These are phyloP conservation scores for Pogonomyrmex californicus DNA, from an alignment of 1,140 invertebrate genomes.

Conservation along the genomic window DNA sequence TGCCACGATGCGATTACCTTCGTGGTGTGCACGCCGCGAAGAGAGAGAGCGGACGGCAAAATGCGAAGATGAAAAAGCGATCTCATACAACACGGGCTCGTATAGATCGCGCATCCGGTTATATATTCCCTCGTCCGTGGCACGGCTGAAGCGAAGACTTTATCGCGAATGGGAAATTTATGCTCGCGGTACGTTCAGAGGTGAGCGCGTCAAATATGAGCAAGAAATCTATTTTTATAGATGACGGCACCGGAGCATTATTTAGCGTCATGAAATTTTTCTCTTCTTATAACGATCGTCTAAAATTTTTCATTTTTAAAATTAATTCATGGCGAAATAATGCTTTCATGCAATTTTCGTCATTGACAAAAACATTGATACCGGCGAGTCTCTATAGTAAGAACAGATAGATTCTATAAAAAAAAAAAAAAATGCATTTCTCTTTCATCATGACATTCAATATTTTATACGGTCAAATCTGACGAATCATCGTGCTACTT, in stretches of 20 bases:
- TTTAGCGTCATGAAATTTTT: neutral
- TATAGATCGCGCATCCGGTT: constrained; percentile 66
- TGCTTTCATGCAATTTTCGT: neutral
- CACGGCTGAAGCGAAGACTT: constrained; percentile 65
- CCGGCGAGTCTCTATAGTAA: neutral
- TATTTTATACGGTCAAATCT: constrained; percentile 15
- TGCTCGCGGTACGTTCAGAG: constrained; percentile 65
- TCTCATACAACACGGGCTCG: constrained; percentile 5
- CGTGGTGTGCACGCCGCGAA: neutral
- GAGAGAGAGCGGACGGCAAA: constrained; percentile 28
- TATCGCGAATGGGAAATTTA: constrained; percentile 72
- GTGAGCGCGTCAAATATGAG: constrained; percentile 25
- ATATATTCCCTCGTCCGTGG: constrained; percentile 68
- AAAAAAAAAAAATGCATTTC: neutral
- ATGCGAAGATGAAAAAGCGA: constrained; percentile 24
- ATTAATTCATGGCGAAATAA: neutral
- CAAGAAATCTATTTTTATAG: constrained; percentile 41
- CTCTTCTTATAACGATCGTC: constrained; percentile 7
- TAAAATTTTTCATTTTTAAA: constrained; percentile 11
- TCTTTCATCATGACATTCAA: neutral
- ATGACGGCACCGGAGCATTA: neutral
- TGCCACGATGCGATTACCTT: constrained; percentile 65
- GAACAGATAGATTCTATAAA: neutral
- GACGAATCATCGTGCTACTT: neutral
- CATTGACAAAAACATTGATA: neutral